Conservation (phyloP, 2,797 vertebrate species). For the Molossus molossus region DNA sequence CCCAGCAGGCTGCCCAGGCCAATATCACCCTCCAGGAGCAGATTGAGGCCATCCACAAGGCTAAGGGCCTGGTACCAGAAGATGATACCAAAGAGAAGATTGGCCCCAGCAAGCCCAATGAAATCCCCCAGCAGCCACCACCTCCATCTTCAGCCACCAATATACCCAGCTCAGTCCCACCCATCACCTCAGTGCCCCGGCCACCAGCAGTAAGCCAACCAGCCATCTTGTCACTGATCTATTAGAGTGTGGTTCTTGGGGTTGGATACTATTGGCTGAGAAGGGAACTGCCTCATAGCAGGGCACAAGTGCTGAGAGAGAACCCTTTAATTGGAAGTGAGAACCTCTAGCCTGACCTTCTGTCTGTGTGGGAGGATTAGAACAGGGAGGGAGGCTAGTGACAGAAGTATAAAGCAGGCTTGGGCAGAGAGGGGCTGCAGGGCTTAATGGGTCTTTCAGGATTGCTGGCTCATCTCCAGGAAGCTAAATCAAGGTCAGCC, state of each 20-base stretch:
- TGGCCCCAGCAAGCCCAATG: constrained; percentile 98
- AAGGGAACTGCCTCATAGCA: neutral
- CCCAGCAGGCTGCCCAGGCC: constrained; percentile 99
- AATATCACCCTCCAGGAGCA: constrained; percentile 99
- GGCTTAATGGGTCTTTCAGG: neutral
- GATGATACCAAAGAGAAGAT: constrained; percentile 99
- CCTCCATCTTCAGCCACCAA: constrained; percentile 90
- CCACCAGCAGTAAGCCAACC: constrained; percentile 91
- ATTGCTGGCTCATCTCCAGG: neutral
- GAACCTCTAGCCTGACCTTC: neutral
- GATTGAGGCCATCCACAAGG: constrained; percentile 99
- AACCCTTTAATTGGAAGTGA: constrained; percentile 2
- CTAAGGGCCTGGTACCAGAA: constrained; percentile 98
- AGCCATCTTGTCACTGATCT: neutral
- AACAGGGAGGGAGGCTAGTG: neutral
- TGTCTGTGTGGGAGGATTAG: neutral
- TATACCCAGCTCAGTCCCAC: constrained; percentile 92
- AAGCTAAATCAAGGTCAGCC: neutral
- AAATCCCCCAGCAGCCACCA: constrained; percentile 93
- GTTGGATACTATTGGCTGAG: neutral
- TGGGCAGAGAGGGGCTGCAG: neutral
- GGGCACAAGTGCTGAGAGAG: neutral
- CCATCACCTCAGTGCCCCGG: constrained; percentile 91
- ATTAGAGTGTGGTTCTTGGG: neutral
- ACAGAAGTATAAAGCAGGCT: neutral